Evolutionary conservation across 92 coral and sea anemone species (phyloP).

Genomic region (Palythoa heliodiscus): DNA sequence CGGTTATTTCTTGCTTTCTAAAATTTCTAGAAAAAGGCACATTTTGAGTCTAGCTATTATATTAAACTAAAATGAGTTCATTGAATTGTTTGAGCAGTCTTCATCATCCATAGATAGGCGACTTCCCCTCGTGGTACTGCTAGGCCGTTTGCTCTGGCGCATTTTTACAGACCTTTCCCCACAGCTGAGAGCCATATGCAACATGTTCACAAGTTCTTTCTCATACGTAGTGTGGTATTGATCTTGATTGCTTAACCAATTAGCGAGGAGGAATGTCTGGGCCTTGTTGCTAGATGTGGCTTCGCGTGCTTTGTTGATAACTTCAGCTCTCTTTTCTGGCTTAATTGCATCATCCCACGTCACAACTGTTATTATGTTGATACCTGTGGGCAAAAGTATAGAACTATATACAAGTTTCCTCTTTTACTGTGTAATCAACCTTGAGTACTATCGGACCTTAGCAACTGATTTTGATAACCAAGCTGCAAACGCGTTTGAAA

Average conservation of each 20-base stretch:
- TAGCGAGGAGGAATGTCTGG: conserved; percentile 62
- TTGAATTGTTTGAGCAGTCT: not conserved
- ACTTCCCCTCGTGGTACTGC: not conserved
- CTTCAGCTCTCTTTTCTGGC: conserved; percentile 24
- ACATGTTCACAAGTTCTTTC: conserved; percentile 54
- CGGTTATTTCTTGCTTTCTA: too few relatives aligned
- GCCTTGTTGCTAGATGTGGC: conserved; percentile 60
- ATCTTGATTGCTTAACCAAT: conserved; percentile 60
- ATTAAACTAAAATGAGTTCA: not conserved
- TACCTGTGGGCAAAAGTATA: conserved; percentile 34
- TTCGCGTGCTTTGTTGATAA: conserved; percentile 57
- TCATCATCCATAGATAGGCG: not conserved
- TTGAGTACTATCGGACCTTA: too few relatives aligned
- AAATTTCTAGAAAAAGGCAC: too few relatives aligned
- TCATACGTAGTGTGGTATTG: conserved; percentile 51
- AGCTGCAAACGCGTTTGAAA: too few relatives aligned
- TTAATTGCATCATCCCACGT: conserved; percentile 60
- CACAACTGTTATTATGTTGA: conserved; percentile 71
- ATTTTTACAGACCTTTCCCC: conserved; percentile 75
- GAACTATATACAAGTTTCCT: not conserved
- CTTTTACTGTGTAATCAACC: too few relatives aligned
- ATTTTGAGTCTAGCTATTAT: not conserved
- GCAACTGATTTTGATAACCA: not conserved
- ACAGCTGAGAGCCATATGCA: conserved; percentile 67
- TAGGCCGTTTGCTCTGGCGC: conserved; percentile 56